Evolutionary conservation across 1,140 invertebrate genomes (phyloP), one percentile per base, ranked within the genome.

Genomic region (Rhyacophila brunnea): DNA sequence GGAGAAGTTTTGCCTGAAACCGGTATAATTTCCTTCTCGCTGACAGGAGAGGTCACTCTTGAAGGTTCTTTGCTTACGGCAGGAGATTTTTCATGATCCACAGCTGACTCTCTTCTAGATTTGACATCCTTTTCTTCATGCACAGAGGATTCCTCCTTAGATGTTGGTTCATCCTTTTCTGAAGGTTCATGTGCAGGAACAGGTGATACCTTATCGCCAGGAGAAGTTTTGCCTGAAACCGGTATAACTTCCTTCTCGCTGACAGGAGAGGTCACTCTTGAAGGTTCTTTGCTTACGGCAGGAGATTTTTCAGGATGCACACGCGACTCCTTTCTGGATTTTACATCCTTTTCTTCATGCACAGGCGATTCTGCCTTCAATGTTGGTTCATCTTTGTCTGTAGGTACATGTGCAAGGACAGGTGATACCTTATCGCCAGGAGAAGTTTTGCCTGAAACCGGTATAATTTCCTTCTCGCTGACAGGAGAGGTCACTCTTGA

Each of bases 21-120:
- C 10, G 40, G 40, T 43, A 11, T 28, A 46, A 61, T 45, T 48
- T 48, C 3, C 36, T 49, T 18, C 7, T 23, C 34, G 1, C 17
- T 11, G 2, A 34, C 14, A 13, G 44, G 28, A 20, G 13, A 40
- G 7, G 9, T 14, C 14, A 2, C 11, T 69, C 69, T 46, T 68
- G 47, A 11, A 68, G 15, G 6, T n/a, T 43, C 14, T 14, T 6
- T 9, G 40, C 10, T n/a, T 6, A 7, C 40, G 6, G 40, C 40
- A 14, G 40, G 6, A 43, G 6, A 14, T 43, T 9, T 14, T 9
- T n/a, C n/a, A n/a, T n/a, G n/a, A n/a, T 6, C 34, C 6, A 35
- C 34, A n/a, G 34, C 6, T n/a, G 34, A 35, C n/a, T 6, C n/a
- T n/a, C n/a, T 35, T 35, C 34, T n/a, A 35, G 34, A 35, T n/a